These are phyloP conservation scores for Oplegnathus fasciatus DNA, from an alignment of 2,113 vertebrate genomes.

Conservation along the genomic window DNA sequence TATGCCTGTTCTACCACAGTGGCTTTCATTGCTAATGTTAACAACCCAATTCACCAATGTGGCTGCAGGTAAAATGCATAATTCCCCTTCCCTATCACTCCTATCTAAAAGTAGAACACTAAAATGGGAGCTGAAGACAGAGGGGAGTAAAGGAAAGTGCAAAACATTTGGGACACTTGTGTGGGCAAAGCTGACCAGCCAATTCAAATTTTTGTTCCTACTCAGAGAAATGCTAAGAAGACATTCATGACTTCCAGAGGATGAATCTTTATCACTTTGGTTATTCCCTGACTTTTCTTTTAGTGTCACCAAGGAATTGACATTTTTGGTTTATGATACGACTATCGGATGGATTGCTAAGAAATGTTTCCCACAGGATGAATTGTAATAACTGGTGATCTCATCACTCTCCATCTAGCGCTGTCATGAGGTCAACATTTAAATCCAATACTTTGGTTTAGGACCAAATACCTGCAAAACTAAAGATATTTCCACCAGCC, in stretches of 20 bases:
- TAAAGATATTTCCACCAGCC: neutral
- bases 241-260: neutral
- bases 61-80: conserved; percentile 15
- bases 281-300: neutral
- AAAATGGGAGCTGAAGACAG: neutral
- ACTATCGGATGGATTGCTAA: neutral
- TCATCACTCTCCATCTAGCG: neutral
- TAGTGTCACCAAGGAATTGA: neutral
- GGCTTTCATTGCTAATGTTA: neutral
- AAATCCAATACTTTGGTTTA: neutral
- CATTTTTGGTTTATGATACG: neutral
- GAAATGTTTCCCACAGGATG: neutral
- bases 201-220: no score
- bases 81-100: neutral
- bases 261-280: neutral
- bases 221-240: neutral
- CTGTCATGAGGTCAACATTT: neutral
- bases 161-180: neutral
- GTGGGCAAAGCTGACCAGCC: neutral
- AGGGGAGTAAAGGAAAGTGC: neutral
- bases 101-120: conserved; percentile 8
- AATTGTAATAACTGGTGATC: neutral
- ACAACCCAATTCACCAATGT: neutral
- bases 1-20: neutral
- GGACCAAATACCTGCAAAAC: neutral